Conservation (phyloP, 2,888 invertebrate genomes). For the Cataglyphis livida region DNA sequence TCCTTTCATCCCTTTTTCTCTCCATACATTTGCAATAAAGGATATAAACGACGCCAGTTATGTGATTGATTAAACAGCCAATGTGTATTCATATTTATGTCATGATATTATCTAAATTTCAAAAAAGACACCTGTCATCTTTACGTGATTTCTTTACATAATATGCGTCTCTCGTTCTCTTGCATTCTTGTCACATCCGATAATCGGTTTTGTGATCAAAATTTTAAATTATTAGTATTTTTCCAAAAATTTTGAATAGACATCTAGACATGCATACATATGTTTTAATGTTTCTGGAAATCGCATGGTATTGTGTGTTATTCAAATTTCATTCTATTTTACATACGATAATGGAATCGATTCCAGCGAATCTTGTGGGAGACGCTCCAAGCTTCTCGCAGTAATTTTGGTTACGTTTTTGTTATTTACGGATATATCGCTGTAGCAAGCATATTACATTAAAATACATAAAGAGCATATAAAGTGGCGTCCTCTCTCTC, state of each 20-base stretch:
- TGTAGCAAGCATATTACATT: neutral
- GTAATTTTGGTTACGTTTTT: constrained; percentile 26
- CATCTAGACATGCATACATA: neutral
- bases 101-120: neutral
- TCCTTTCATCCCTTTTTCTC: neutral
- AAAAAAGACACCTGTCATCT: neutral
- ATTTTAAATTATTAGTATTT: neutral
- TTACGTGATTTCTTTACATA: neutral
- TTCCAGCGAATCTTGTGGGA: constrained; percentile 14
- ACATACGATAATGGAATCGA: constrained; percentile 47
- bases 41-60: neutral
- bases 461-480: constrained; percentile 8
- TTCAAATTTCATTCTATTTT: constrained; percentile 36
- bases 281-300: constrained; percentile 16
- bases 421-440: constrained; percentile 24
- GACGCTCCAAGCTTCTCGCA: neutral
- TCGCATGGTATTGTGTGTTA: constrained; percentile 16
- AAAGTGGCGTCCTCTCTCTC: neutral
- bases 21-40: constrained; percentile 22
- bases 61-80: constrained; percentile 24
- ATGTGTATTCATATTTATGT: constrained; percentile 6
- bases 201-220: neutral
- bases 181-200: neutral
- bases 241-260: neutral
- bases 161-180: neutral